Conservation (phyloP, 2,113 vertebrate genomes). For the Bungarus multicinctus region DNA sequence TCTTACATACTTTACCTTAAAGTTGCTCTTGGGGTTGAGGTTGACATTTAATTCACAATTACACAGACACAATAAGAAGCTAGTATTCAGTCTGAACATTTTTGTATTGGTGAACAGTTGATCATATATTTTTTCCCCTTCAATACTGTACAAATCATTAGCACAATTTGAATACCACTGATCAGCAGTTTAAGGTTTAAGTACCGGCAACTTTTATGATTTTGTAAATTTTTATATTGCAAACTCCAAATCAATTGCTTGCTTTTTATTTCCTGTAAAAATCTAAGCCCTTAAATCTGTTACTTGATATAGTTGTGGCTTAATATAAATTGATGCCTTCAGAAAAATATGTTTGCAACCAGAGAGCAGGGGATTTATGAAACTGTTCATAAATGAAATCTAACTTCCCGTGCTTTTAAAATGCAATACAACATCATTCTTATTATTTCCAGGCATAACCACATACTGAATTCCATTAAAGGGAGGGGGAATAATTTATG, state of each 20-base stretch:
- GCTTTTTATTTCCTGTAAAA: slow-evolving; percentile 12
- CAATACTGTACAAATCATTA: neutral
- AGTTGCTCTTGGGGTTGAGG: neutral
- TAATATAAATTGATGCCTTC: slow-evolving; percentile 39
- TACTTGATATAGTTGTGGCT: slow-evolving; percentile 7
- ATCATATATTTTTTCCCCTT: neutral
- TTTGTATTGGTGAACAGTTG: neutral
- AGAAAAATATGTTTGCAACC: slow-evolving; percentile 53
- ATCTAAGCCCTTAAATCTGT: slow-evolving; percentile 3
- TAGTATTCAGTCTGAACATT: neutral
- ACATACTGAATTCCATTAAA: slow-evolving; percentile 49
- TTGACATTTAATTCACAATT: neutral
- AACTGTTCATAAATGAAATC: slow-evolving; percentile 48
- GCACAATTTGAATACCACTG: neutral
- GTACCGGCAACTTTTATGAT: neutral
- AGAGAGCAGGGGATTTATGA: slow-evolving; percentile 22
- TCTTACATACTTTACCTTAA: neutral
- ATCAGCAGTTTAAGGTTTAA: neutral
- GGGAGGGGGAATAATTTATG: slow-evolving; percentile 64
- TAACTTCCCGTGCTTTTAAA: slow-evolving; percentile 61
- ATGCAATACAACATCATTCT: slow-evolving; percentile 28
- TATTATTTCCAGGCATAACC: slow-evolving; percentile 55
- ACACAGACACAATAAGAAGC: neutral
- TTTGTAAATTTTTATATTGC: neutral
- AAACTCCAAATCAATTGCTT: neutral